Evolutionary conservation across 2,797 vertebrate genomes (phyloP), one percentile per base, ranked within the genome.

Genomic region (Anguilla anguilla): DNA sequence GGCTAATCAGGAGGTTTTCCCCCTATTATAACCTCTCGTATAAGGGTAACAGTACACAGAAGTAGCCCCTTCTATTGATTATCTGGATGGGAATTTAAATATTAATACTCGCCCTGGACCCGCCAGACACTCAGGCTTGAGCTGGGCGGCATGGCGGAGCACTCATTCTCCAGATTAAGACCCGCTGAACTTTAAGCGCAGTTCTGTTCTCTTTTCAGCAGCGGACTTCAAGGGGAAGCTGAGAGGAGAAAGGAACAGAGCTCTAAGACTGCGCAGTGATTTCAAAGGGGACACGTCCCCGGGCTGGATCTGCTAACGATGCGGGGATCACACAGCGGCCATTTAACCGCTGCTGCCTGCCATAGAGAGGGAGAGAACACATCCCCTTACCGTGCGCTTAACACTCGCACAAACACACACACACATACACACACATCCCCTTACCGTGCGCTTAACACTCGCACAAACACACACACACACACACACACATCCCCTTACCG

Each of bases 1-100:
- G 96, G 96, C 97, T 98, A 98, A 97, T 97, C 95, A 96, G 95
- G 96, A 97, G 55, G 96, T 96, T 97, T 97, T 98, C 97, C 97
- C 97, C 96, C 95, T 96, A 97, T 97, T 98, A 98, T 97, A 97
- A 96, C 96, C 96, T 96, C 91, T 88, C 87, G 94, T 97, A 97
- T 97, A 96, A 98, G 95, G 94, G 95, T 95, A 96, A 96, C 94
- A 94, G 92, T 88, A 87, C 96, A 93, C 94, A 96, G 93, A 97
- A 97, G 96, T 96, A 95, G 95, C 95, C 95, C 94, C 93, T 94
- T 95, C 95, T 95, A 96, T 96, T 97, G 96, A 97, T 97, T 96
- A 96, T 96, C 93, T 94, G 94, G 95, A 96, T 94, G 89, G 93
- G 93, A 96, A 97, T 97, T 97, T 96, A 96, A 97, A 97, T 97